A percentile compares a stretch with the other conserved stretches of the same genome.
phyloP scores from a whole-genome alignment of 2,113 vertebrate genomes.

The Noctilio leporinus region DNA sequence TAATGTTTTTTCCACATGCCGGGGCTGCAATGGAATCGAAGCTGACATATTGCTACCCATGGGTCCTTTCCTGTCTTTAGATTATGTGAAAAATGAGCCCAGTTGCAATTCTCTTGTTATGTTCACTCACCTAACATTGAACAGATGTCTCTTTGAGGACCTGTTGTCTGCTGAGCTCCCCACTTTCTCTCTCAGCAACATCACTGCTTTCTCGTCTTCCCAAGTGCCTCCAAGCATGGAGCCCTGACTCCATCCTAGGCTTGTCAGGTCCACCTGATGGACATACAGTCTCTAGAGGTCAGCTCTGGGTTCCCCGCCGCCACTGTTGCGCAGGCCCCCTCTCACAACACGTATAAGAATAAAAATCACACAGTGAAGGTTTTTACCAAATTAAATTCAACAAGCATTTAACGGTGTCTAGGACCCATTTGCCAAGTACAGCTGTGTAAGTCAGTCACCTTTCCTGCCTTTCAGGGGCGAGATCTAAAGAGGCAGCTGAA shows the following conservation, averaged over 20 bases:
- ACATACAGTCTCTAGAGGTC: neutral
- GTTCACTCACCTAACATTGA: neutral
- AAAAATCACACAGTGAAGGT: neutral
- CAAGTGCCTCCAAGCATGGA: neutral
- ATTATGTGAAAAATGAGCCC: slow-evolving; percentile 34
- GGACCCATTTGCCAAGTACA: neutral
- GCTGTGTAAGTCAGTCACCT: neutral
- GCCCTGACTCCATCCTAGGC: too few species aligned
- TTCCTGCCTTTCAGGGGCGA: neutral
- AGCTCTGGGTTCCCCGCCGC: neutral
- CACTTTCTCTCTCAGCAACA: neutral
- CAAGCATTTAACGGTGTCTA: neutral
- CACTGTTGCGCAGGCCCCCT: neutral
- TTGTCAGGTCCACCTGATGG: neutral
- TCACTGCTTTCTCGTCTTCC: neutral
- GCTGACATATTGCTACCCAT: neutral
- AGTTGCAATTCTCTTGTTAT: neutral
- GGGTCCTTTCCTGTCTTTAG: slow-evolving; percentile 41
- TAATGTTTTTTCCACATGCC: slow-evolving; percentile 30
- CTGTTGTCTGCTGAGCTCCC: neutral
- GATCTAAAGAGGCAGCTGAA: neutral
- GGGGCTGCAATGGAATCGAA: neutral
- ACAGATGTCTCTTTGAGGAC: neutral
- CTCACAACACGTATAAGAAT: neutral
- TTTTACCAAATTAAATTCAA: neutral